Conservation (phyloP, 2,797 vertebrate genomes). For the Trachurus trachurus region DNA sequence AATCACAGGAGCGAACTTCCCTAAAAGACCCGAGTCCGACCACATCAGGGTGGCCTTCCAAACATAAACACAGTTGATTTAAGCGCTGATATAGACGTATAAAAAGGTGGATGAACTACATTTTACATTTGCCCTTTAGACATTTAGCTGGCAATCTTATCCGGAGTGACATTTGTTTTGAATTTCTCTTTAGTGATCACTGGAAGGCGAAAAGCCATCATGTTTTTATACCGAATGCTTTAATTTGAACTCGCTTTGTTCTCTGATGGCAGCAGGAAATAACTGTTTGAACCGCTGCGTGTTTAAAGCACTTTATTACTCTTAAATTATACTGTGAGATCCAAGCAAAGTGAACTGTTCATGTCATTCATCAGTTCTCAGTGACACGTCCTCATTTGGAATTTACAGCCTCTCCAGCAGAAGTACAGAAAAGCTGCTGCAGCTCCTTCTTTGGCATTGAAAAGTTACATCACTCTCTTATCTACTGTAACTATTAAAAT, state of each 20-base stretch:
- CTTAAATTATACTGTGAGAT: not conserved
- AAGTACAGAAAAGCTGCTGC: not conserved
- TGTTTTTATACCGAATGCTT: slow-evolving; percentile 40
- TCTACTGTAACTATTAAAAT: not conserved
- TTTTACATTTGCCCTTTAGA: slow-evolving; percentile 76
- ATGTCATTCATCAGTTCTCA: not conserved
- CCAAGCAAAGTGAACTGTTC: rapidly evolving
- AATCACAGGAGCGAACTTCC: slow-evolving; percentile 66
- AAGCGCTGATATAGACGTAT: slow-evolving; percentile 51
- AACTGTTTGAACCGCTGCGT: slow-evolving; percentile 2
- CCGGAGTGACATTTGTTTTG: slow-evolving; percentile 61
- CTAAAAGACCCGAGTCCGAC: slow-evolving; percentile 60
- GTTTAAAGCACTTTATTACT: slow-evolving; percentile 21
- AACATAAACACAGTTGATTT: slow-evolving; percentile 76
- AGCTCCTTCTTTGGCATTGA: not conserved
- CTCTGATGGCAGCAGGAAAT: slow-evolving; percentile 35
- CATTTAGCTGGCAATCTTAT: slow-evolving; percentile 60
- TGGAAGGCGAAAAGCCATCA: slow-evolving; percentile 28
- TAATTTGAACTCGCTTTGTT: slow-evolving; percentile 36
- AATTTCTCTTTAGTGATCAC: slow-evolving; percentile 46
- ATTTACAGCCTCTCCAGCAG: not conserved
- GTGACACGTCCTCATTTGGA: not conserved
- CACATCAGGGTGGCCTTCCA: slow-evolving; percentile 58
- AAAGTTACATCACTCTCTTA: not conserved
- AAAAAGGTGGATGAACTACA: slow-evolving; percentile 67